Evolutionary conservation across 2,888 invertebrate species (phyloP), one percentile per base, ranked within the genome.

Genomic region (Lordiphosa fenestrarum): DNA sequence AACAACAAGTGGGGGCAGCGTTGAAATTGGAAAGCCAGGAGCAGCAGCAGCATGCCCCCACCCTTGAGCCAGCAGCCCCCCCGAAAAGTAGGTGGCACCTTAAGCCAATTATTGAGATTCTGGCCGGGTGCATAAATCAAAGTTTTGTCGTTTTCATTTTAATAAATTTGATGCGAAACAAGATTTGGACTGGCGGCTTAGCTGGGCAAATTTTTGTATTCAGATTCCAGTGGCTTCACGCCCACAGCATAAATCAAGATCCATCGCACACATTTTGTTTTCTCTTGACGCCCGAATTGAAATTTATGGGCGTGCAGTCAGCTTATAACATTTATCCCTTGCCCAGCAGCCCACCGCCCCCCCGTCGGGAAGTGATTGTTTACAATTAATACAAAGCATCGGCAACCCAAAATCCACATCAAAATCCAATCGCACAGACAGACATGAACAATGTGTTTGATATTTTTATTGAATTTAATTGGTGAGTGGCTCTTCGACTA

Each of bases 41-140:
- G 65, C 48, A 39, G 49, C 66, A 65, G 57, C 66, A 53, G 65
- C 48, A 39, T n/a, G 44, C 25, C 38, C 13, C 37, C 10, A n/a
- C 33, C 7, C 6, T 4, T 12, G n/a, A 5, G 7, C 6, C 23
- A 47, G 1, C 40, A 21, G 15, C 51, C 10, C 35, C 10, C 35
- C 58, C 30, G 15, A 42, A 10, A 25, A 44, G 15, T 44, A 7
- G 46, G 25, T 19, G 25, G 30, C 57, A 56, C 64, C 50, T 58
- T 71, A 74, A 81, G 82, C 68, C 71, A 74, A 54, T 74, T 76
- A 76, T 76, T 82, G 78, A 62, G 57, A 71, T 61, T 61, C 71
- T 65, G 49, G 54, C 71, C 70, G 60, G 50, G 52, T 55, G 59
- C 74, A 76, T 81, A 81, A 76, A 76, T 76, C 75, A 81, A 38